Conservation (phyloP, 1,140 invertebrate species). For the Aleiodes sp. region DNA sequence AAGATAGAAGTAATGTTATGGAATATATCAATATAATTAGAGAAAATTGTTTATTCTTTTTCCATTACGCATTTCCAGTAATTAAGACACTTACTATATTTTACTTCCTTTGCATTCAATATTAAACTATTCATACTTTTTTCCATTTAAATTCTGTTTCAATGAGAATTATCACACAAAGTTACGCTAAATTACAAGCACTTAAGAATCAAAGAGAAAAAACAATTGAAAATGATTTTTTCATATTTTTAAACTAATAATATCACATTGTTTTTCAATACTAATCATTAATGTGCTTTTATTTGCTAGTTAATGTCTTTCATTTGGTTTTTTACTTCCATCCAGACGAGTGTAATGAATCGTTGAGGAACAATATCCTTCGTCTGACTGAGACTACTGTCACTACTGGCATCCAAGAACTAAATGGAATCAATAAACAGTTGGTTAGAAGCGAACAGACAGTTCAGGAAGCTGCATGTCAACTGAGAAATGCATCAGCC, state of each 20-base stretch:
- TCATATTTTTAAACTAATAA: too few species aligned
- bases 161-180: too few species aligned
- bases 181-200: too few species aligned
- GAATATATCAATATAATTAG: conserved; percentile 42
- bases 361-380: conserved; percentile 54
- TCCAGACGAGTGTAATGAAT: conserved; percentile 61
- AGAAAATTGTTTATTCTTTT: conserved; percentile 41
- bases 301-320: conserved; percentile 36
- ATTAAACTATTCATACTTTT: conserved; percentile 20
- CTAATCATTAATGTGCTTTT: too few species aligned
- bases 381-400: conserved; percentile 54
- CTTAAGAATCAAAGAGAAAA: too few species aligned
- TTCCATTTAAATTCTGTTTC: conserved; percentile 28
- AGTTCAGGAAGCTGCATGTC: conserved; percentile 60
- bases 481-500: conserved; percentile 53
- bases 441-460: conserved; percentile 60
- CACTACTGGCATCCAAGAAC: conserved; percentile 51
- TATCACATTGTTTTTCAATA: too few species aligned
- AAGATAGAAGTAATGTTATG: background rate
- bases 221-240: too few species aligned
- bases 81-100: background rate
- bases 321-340: conserved; percentile 1
- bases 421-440: conserved; percentile 58
- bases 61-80: background rate
- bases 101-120: background rate